These are phyloP conservation scores for Agrotis segetum DNA, from an alignment of 2,888 invertebrate species.

Conservation along the genomic window DNA sequence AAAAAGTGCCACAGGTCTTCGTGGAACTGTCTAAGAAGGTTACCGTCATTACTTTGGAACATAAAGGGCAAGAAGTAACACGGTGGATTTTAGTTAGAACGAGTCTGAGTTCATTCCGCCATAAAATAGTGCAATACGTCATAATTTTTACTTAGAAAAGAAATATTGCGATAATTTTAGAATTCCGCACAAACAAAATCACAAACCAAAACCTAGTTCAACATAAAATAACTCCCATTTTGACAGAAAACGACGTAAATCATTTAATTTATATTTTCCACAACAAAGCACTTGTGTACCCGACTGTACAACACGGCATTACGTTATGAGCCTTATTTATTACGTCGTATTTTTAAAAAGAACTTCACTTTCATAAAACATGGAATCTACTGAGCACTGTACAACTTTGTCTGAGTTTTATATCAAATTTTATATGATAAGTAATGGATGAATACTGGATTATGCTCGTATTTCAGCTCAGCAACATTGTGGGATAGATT, in stretches of 20 bases:
- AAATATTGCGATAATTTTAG: background rate
- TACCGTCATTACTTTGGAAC: too few relatives aligned
- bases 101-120: too few relatives aligned
- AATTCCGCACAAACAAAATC: background rate
- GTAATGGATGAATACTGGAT: conserved; percentile 25
- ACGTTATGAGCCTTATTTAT: conserved; percentile 61
- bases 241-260: conserved; percentile 25
- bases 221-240: conserved; percentile 25
- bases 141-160: too few relatives aligned
- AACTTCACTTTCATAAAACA: conserved; percentile 57
- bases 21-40: too few relatives aligned
- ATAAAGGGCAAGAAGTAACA: too few relatives aligned
- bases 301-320: conserved; percentile 54
- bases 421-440: conserved; percentile 40
- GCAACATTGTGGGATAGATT: conserved; percentile 25
- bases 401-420: conserved; percentile 41
- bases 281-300: conserved; percentile 42
- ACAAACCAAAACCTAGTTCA: background rate
- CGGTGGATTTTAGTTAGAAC: too few relatives aligned
- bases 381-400: conserved; percentile 42
- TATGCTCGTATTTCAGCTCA: conserved; percentile 27
- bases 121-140: too few relatives aligned
- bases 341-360: conserved; percentile 61
- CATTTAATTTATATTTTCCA: conserved; percentile 31
- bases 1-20: too few relatives aligned